Base-by-base conservation (phyloP, 2,113 vertebrate species). In the Gasterosteus aculeatus region DNA sequence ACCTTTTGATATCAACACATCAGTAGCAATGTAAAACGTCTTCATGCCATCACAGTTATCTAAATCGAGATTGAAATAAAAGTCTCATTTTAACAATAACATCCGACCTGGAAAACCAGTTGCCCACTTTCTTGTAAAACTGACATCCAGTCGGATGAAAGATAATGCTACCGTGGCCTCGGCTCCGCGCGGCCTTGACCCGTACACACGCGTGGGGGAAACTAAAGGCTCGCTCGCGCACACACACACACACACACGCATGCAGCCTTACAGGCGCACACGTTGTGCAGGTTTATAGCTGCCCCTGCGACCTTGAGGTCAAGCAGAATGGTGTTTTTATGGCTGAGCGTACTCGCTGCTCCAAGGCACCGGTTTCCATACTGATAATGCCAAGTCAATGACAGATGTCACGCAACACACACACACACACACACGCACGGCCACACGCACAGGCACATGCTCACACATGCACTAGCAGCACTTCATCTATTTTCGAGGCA, bases 401-500 rank as follows among this genome's bases (percentile, higher is more conserved):
- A 90, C 79, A 87, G 85, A 90, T 88, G 86, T 86, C 86, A 76
- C 69, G 78, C 80, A 76, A 85, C 83, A 69, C 73, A 69, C 68
- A 77, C 59, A 51, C 62, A 58, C n/a, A 58, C 57, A 41, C 58
- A 47, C 47, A 65, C 78, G 65, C 12, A 71, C 75, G 82, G 79
- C 75, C 41, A 54, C 82, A 63, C 76, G 16, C 49, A 74, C 74
- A 81, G 54, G 72, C 85, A 83, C 81, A 78, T 38, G 56, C 82
- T 58, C 78, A 18, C 51, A 74, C 78, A 83, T 63, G 76, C 85
- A 84, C 83, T 44, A 83, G 69, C 75, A 74, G 79, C 79, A 86
- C 85, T 91, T 82, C 85, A 87, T 90, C 85, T 86, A 75, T 89
- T 90, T 89, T 85, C 89, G 80, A 85, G 85, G 60, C 80, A 57